phyloP scores from a whole-genome alignment of 2,797 vertebrate genomes.

The Anas flavirostris region DNA sequence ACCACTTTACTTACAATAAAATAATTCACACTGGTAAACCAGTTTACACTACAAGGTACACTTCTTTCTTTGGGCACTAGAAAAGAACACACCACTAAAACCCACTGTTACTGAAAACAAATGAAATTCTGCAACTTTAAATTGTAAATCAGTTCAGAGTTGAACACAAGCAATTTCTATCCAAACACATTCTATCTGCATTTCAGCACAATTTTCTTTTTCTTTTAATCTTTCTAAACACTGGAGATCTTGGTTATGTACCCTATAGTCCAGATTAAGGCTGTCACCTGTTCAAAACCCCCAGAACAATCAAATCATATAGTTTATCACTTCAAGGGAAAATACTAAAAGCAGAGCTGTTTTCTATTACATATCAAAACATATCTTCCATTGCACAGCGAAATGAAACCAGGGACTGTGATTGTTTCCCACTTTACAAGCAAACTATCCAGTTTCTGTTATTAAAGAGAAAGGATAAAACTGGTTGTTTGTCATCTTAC shows the following conservation, averaged over 20 bases:
- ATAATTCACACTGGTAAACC: neutral
- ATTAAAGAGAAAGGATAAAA: neutral
- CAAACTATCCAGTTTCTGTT: neutral
- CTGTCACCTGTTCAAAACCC: neutral
- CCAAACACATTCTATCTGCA: neutral
- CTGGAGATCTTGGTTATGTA: neutral
- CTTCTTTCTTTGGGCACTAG: neutral
- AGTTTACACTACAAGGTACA: neutral
- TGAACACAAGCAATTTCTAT: neutral
- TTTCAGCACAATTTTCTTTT: neutral
- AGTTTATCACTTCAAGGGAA: neutral
- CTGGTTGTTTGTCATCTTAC: neutral
- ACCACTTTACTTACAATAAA: neutral
- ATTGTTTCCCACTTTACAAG: neutral
- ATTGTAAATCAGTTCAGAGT: neutral
- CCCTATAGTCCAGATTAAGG: neutral
- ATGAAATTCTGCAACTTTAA: neutral
- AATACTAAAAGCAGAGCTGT: neutral
- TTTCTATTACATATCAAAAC: neutral
- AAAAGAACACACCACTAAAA: neutral
- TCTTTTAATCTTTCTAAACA: neutral
- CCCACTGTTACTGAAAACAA: neutral
- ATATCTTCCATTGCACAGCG: neutral
- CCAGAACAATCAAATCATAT: neutral
- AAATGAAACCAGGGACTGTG: neutral